Percentiles rank a stretch among this genome's conserved stretches.
Conservation (phyloP, 2,888 invertebrate species). For the Ophion slaviceki region DNA sequence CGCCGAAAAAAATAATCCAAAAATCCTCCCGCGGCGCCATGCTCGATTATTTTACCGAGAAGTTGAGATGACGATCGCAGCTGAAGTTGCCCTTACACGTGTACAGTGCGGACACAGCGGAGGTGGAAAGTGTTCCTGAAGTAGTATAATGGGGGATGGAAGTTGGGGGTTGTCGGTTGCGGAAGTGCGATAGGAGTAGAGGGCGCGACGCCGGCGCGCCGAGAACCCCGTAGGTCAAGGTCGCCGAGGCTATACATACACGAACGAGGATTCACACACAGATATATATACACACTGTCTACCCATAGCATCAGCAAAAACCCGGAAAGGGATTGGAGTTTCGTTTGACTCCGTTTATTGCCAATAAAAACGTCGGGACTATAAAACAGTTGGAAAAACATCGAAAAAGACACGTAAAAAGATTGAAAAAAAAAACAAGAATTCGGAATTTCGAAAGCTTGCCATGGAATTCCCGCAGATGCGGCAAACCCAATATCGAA, state of each 20-base stretch:
- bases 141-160: conserved; percentile 41
- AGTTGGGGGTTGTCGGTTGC: conserved; percentile 37
- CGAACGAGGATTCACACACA: neutral
- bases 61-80: conserved; percentile 9
- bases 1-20: neutral
- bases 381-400: neutral
- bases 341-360: conserved; percentile 11
- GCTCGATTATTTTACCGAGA: neutral
- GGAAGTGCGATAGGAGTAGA: conserved; percentile 60
- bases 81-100: conserved; percentile 34
- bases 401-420: neutral
- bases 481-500: neutral
- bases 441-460: neutral
- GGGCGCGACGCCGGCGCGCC: conserved; percentile 81
- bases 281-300: neutral
- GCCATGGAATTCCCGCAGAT: neutral
- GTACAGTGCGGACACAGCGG: conserved; percentile 28
- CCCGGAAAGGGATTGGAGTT: neutral
- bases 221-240: conserved; percentile 81
- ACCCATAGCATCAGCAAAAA: neutral
- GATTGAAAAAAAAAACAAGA: neutral
- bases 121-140: conserved; percentile 48
- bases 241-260: conserved; percentile 58
- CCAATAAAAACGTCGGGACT: neutral
- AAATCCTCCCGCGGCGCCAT: neutral